Percentiles rank a stretch among this genome's conserved stretches.
Conservation (phyloP, 64 coral and sea anemone genomes). For the Cladopsammia gracilis region DNA sequence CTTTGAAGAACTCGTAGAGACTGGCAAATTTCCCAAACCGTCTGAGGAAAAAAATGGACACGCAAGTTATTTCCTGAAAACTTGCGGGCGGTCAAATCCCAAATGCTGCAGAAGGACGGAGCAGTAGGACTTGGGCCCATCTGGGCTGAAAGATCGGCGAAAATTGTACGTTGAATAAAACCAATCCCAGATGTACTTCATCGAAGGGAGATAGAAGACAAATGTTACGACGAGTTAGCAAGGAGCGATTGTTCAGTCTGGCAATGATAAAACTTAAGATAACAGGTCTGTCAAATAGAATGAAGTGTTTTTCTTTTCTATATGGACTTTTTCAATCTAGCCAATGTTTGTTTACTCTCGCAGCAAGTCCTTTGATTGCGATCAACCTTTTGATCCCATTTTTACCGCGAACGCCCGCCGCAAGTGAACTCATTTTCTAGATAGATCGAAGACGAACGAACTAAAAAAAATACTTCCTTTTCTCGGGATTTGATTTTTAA, state of each 20-base stretch:
- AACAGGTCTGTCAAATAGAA: conserved; percentile 44
- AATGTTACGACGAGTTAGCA: not conserved
- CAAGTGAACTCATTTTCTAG: not conserved
- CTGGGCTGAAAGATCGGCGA: conserved; percentile 18
- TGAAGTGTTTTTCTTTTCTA: conserved; percentile 46
- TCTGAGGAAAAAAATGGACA: conserved; percentile 29
- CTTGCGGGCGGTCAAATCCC: conserved; percentile 32
- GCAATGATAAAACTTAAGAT: conserved; percentile 56
- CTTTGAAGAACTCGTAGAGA: not conserved
- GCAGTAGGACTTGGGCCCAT: not conserved
- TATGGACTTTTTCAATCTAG: conserved; percentile 47
- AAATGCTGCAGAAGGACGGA: not conserved
- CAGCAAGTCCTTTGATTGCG: conserved; percentile 17
- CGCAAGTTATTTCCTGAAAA: conserved; percentile 40
- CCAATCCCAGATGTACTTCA: conserved; percentile 45
- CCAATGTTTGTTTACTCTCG: conserved; percentile 40
- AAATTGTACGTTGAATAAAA: conserved; percentile 5
- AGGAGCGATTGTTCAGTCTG: not conserved
- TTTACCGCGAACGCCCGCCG: not conserved
- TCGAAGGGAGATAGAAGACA: not conserved
- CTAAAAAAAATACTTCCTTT: not conserved
- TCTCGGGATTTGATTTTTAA: not conserved
- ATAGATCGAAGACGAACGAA: not conserved
- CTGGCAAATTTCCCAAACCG: conserved; percentile 52
- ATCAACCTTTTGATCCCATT: conserved; percentile 70